phyloP scores from a whole-genome alignment of 2,113 vertebrate species.

The Rattus rattus region DNA sequence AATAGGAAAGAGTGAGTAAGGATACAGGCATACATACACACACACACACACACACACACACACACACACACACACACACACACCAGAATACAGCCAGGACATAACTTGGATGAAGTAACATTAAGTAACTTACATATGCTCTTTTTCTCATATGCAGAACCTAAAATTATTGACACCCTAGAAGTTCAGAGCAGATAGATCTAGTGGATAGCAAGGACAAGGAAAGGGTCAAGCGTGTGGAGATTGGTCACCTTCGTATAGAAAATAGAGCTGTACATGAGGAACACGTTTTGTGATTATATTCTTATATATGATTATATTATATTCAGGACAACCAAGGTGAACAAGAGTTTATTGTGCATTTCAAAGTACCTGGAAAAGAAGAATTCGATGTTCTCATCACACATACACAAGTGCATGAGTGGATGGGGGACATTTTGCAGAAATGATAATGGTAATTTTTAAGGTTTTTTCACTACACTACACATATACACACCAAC shows the following conservation, averaged over 20 bases:
- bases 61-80: background rate
- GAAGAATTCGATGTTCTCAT: background rate
- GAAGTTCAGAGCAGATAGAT: background rate
- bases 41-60: fast-evolving
- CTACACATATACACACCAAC: background rate
- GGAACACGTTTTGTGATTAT: background rate
- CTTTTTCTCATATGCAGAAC: background rate
- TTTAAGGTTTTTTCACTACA: background rate
- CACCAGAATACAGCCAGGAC: background rate
- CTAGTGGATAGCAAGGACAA: no score
- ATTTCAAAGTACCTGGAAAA: background rate
- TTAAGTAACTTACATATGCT: background rate
- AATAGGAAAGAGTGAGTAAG: background rate
- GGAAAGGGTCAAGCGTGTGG: background rate
- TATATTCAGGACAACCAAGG: background rate
- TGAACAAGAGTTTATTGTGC: background rate
- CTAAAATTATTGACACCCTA: background rate
- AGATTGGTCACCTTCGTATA: background rate
- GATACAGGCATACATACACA: background rate
- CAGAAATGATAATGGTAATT: background rate
- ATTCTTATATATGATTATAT: no score
- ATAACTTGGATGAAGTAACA: background rate
- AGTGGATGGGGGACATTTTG: background rate
- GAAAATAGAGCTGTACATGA: background rate
- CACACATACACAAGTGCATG: background rate